A percentile compares a stretch with the other conserved stretches of the same genome.
Evolutionary conservation across 2,113 vertebrate species (phyloP).

Genomic region (Varanus komodoensis): DNA sequence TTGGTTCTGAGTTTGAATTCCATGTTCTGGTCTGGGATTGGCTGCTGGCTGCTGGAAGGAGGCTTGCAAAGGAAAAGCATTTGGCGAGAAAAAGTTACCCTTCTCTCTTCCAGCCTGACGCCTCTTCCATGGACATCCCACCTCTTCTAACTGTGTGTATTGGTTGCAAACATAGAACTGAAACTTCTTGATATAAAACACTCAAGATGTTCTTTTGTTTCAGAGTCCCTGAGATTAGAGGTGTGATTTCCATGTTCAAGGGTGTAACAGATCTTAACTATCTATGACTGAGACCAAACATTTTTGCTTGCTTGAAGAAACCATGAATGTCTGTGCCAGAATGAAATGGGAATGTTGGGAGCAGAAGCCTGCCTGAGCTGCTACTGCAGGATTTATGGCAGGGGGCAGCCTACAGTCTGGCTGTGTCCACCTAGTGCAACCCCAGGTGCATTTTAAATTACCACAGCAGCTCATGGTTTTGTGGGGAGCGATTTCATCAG

Average conservation of each 20-base stretch:
- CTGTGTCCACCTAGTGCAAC: not conserved
- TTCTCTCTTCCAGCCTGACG: too few species aligned
- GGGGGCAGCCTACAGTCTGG: not conserved
- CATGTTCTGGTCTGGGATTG: not conserved
- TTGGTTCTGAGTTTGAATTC: not conserved
- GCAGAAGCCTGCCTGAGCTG: not conserved
- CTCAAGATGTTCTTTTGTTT: not conserved
- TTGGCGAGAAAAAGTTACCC: not conserved
- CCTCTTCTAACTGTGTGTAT: not conserved
- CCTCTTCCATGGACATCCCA: not conserved
- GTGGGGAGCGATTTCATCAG: not conserved
- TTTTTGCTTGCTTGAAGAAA: too few species aligned
- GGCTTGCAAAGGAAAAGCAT: not conserved
- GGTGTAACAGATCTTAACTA: not conserved
- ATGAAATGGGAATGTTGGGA: not conserved
- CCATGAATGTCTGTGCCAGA: not conserved
- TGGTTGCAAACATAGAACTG: not conserved
- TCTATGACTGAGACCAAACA: not conserved
- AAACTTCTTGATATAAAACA: not conserved
- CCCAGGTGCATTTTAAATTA: not conserved
- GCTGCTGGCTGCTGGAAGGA: not conserved
- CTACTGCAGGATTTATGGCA: not conserved
- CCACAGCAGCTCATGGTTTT: not conserved
- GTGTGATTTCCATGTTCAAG: not conserved
- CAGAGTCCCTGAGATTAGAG: not conserved